These are phyloP conservation scores for Trididemnum clinides DNA, from an alignment of 23 tunicate species.

Conservation along the genomic window DNA sequence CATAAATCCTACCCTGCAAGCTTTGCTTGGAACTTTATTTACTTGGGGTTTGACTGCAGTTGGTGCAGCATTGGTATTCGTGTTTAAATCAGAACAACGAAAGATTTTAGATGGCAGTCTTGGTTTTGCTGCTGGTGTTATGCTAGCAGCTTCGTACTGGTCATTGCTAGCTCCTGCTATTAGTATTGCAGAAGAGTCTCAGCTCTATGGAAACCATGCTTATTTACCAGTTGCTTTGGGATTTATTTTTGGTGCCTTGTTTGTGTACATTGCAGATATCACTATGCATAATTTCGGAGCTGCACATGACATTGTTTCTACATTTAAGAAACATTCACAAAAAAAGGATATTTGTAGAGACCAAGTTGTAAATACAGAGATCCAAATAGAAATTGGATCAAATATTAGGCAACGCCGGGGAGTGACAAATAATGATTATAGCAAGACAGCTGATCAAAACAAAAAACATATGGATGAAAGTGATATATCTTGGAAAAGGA, in stretches of 20 bases:
- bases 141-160: conserved; percentile 99
- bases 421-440: background rate
- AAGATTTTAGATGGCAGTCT: conserved; percentile 88
- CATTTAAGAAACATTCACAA: conserved; percentile 30
- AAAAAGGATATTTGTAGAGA: background rate
- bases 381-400: conserved; percentile 17
- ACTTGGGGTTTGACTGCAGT: conserved; percentile 92
- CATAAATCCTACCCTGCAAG: conserved; percentile 72
- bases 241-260: conserved; percentile 80
- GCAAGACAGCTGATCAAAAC: background rate
- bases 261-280: conserved; percentile 87
- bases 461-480: conserved; percentile 25
- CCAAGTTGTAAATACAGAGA: background rate
- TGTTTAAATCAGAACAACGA: conserved; percentile 71
- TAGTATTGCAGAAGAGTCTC: conserved; percentile 65
- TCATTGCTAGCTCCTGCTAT: conserved; percentile 92
- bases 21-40: conserved; percentile 85
- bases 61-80: conserved; percentile 80
- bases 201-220: conserved; percentile 72
- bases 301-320: conserved; percentile 31
- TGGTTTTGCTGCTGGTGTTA: conserved; percentile 97
- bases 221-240: conserved; percentile 84
- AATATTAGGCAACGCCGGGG: background rate
- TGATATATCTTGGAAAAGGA: conserved; percentile 78
- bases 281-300: conserved; percentile 61